A percentile compares a stretch with the other conserved stretches of the same genome.
Conservation (phyloP, 2,888 invertebrate species). For the Dusona sp. region DNA sequence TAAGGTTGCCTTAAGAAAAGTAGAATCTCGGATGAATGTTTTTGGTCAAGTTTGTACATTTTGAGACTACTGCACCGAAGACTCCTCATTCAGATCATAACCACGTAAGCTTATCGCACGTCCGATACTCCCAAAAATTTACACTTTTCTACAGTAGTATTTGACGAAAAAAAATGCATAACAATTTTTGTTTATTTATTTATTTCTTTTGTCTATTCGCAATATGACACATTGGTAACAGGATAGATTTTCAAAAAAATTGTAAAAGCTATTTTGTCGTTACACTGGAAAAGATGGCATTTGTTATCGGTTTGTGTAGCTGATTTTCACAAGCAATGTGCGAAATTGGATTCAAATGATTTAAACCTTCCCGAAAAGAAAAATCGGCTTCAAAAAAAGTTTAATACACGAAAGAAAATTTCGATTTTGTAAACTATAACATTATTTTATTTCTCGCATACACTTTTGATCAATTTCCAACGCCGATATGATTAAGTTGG, state of each 20-base stretch:
- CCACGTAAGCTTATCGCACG: not conserved
- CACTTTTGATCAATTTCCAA: not conserved
- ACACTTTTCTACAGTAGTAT: not conserved
- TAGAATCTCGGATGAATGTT: not conserved
- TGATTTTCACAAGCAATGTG: not conserved
- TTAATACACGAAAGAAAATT: not conserved
- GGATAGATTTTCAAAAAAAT: not conserved
- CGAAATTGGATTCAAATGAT: not conserved
- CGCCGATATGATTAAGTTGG: not conserved
- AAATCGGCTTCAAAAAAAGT: not conserved
- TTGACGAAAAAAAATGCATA: not conserved
- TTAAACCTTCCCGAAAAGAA: not conserved
- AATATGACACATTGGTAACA: not conserved
- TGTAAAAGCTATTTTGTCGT: not conserved
- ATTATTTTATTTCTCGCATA: constrained; percentile 2
- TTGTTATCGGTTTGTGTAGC: not conserved
- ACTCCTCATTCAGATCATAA: not conserved
- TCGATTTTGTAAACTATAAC: not conserved
- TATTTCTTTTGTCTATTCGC: not conserved
- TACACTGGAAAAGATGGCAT: not conserved
- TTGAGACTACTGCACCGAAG: not conserved
- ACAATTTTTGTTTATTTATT: not conserved
- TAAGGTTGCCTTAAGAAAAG: not conserved
- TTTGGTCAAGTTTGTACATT: not conserved
- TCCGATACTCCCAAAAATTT: not conserved